These are phyloP conservation scores for Trichomalopsis sarcophagae DNA, from an alignment of 1,140 invertebrate species.

Conservation along the genomic window DNA sequence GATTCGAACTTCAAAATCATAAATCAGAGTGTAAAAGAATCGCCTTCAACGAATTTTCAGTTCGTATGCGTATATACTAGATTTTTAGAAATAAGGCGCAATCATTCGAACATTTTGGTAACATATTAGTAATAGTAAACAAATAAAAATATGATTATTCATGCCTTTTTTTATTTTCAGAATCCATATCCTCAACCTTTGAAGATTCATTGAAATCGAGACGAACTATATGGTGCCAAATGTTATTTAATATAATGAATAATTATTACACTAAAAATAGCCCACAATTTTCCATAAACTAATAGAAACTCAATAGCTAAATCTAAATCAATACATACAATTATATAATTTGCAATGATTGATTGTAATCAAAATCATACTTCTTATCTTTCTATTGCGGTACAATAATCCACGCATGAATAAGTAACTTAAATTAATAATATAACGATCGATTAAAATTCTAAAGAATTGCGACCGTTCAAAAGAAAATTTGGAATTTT, in stretches of 20 bases:
- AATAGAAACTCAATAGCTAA: background rate
- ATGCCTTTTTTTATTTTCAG: slow-evolving; percentile 6
- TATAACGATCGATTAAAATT: background rate
- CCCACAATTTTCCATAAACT: background rate
- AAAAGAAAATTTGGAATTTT: too few species aligned
- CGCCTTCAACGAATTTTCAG: background rate
- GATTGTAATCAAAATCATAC: background rate
- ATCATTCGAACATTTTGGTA: background rate
- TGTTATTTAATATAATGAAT: background rate
- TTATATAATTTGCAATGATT: background rate
- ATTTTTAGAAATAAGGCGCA: background rate
- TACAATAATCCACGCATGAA: background rate
- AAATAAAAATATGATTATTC: background rate
- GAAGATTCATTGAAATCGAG: slow-evolving; percentile 13
- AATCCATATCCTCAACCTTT: background rate
- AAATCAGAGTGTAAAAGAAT: slow-evolving; percentile 6
- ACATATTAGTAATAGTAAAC: background rate
- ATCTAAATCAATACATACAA: background rate
- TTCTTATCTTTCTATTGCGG: background rate
- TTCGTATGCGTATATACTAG: background rate
- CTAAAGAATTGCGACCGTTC: background rate
- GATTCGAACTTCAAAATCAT: slow-evolving; percentile 17
- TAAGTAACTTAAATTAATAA: background rate
- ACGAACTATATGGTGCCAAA: slow-evolving; percentile 21
- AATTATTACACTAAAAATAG: background rate